phyloP scores from a whole-genome alignment of 2,113 vertebrate genomes.

The Nothoprocta perdicaria region DNA sequence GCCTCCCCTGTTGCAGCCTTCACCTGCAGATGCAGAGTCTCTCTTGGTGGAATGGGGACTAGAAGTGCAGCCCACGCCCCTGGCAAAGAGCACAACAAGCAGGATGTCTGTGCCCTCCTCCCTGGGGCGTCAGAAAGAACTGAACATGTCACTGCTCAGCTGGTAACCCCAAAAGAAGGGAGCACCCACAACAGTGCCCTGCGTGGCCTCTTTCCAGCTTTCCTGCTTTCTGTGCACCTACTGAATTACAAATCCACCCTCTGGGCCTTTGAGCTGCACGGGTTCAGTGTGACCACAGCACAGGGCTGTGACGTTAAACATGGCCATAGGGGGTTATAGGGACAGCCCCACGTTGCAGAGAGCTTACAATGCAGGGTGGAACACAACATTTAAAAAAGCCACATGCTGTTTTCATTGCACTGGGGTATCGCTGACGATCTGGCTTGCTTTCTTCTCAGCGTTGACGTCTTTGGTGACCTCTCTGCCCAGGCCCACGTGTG shows the following conservation, averaged over 20 bases:
- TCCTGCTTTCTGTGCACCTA: neutral
- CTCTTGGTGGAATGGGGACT: neutral
- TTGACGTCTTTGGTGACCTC: neutral
- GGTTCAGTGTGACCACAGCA: neutral
- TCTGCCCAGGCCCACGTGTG: neutral
- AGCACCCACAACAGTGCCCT: neutral
- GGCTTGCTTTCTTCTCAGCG: neutral
- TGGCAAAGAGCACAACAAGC: neutral
- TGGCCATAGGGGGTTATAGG: neutral
- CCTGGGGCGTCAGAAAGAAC: neutral
- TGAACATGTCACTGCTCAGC: neutral
- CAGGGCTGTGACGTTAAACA: neutral
- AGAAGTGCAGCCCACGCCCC: neutral
- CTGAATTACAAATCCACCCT: neutral
- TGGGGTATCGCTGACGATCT: neutral
- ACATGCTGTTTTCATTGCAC: neutral
- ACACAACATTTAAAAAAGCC: neutral
- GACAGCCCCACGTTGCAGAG: neutral
- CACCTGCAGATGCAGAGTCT: neutral
- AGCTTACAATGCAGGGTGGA: neutral
- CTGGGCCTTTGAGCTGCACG: neutral
- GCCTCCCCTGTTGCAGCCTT: accelerated
- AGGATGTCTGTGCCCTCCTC: neutral
- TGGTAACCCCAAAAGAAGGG: neutral
- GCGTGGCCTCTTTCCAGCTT: neutral